Percentiles rank a stretch among this genome's conserved stretches.
Conservation (phyloP, 2,113 vertebrate genomes). For the Hemibagrus wyckioides region DNA sequence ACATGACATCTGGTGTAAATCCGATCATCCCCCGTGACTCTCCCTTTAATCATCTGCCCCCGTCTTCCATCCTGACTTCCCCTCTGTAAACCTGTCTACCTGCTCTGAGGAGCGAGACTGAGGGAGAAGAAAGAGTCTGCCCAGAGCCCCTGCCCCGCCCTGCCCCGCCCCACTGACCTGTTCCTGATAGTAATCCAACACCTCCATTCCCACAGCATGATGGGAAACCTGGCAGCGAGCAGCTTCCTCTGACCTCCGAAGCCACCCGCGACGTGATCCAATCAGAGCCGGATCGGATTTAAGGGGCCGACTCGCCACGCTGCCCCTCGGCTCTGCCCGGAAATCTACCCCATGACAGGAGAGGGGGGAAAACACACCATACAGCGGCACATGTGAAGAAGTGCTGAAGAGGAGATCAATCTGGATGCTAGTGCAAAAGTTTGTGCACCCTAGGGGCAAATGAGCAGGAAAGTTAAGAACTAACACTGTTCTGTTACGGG, state of each 20-base stretch:
- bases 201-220: conserved; percentile 46
- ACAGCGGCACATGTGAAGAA: neutral
- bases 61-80: neutral
- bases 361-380: neutral
- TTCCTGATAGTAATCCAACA: conserved; percentile 51
- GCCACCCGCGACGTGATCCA: conserved; percentile 8
- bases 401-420: neutral
- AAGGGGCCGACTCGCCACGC: conserved; percentile 37
- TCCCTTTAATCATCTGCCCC: conserved; percentile 5
- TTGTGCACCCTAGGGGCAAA: neutral
- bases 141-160: neutral
- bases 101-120: neutral
- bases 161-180: conserved; percentile 44
- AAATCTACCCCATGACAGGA: conserved; percentile 37
- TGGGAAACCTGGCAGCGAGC: conserved; percentile 32
- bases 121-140: conserved; percentile 4
- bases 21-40: neutral
- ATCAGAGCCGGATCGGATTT: conserved; percentile 39
- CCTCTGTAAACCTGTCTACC: conserved; percentile 8
- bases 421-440: neutral
- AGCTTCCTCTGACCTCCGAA: conserved; percentile 18
- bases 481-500: neutral
- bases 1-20: neutral
- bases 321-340: conserved; percentile 1
- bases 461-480: neutral